Percentiles rank a stretch among this genome's conserved stretches.
phyloP scores from a whole-genome alignment of 2,113 vertebrate species.

The Emydocephalus ijimae region DNA sequence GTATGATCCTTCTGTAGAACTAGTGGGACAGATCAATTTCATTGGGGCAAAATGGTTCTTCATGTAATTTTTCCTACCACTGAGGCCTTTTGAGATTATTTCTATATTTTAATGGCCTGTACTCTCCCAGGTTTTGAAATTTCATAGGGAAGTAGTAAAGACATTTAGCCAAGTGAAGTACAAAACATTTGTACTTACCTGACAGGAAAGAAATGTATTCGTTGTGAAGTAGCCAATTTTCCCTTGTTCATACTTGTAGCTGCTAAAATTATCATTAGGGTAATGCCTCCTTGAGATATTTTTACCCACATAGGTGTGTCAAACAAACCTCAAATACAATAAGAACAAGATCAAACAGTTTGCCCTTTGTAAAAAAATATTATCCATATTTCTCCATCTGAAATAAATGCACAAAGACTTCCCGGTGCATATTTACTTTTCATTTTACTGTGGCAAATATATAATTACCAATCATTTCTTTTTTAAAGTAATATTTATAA shows the following conservation, averaged over 20 bases:
- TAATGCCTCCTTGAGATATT: neutral
- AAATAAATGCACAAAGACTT: neutral
- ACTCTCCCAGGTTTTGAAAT: neutral
- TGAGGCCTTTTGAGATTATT: neutral
- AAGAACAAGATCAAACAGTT: neutral
- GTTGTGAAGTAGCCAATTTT: neutral
- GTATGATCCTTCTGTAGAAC: neutral
- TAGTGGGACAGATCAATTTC: neutral
- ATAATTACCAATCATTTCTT: neutral
- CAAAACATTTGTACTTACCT: neutral
- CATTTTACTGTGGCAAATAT: neutral
- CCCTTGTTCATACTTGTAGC: neutral
- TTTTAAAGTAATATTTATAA: neutral
- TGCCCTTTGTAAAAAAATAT: neutral
- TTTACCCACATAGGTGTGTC: neutral
- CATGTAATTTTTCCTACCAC: neutral
- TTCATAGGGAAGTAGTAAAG: neutral
- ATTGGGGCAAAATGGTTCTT: neutral
- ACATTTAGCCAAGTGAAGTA: neutral
- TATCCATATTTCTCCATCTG: neutral
- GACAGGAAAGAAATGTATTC: neutral
- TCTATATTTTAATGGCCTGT: neutral
- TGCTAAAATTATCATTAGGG: neutral
- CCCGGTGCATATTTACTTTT: neutral
- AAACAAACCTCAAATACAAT: neutral